phyloP scores from a whole-genome alignment of 2,888 invertebrate species.

The Perdita meconis region DNA sequence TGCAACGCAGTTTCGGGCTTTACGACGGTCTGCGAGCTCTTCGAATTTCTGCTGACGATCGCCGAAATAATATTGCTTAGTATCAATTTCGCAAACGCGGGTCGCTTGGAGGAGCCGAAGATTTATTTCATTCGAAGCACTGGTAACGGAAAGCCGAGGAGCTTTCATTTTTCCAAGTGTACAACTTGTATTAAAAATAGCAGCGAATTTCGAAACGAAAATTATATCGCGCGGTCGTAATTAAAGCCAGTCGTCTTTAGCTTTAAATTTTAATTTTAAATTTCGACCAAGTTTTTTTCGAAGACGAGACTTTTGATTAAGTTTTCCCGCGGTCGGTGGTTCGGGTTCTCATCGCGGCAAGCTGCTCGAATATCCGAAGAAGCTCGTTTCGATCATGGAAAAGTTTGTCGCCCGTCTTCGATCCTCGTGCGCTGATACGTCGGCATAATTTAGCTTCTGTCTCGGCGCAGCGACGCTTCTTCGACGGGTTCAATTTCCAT shows the following conservation, averaged over 20 bases:
- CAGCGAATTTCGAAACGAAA: background rate
- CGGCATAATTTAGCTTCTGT: background rate
- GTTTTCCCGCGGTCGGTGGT: constrained; percentile 23
- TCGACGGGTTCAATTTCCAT: background rate
- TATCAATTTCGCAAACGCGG: background rate
- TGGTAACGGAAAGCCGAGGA: too few species aligned
- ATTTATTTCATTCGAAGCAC: too few species aligned
- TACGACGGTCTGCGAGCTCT: background rate
- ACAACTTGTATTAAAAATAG: too few species aligned
- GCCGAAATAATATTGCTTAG: constrained; percentile 1
- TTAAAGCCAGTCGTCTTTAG: constrained; percentile 9
- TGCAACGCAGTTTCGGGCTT: background rate
- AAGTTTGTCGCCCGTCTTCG: constrained; percentile 35
- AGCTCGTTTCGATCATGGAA: constrained; percentile 9
- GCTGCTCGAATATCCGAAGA: background rate
- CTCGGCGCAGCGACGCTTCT: background rate
- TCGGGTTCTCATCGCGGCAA: background rate
- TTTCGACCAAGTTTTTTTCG: constrained; percentile 18
- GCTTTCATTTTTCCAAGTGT: too few species aligned
- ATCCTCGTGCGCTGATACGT: constrained; percentile 5
- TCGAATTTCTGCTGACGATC: background rate
- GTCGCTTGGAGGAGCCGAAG: too few species aligned
- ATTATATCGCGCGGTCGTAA: constrained; percentile 5
- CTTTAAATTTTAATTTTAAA: too few species aligned
- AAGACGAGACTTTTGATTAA: constrained; percentile 32